Conservation (phyloP, 2,797 vertebrate species). For the Chelonia mydas region DNA sequence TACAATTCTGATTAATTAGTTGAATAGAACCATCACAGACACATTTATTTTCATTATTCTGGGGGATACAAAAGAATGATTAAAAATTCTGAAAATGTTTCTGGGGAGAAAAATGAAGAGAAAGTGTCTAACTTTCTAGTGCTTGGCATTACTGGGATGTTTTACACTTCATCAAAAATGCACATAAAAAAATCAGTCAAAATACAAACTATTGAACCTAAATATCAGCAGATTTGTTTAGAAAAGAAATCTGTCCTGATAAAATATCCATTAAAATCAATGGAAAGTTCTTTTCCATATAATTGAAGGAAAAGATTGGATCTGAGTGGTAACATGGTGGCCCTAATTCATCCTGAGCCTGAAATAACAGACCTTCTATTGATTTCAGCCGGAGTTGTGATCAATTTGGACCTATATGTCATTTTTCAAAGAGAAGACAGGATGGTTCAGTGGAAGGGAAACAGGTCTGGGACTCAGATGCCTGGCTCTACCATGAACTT, state of each 20-base stretch:
- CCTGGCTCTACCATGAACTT: accelerated
- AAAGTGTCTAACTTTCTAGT: not conserved
- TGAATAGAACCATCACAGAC: not conserved
- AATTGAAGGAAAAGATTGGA: not conserved
- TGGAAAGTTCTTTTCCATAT: not conserved
- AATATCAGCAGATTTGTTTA: not conserved
- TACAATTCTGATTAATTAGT: not conserved
- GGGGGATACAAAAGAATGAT: not conserved
- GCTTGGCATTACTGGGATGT: not conserved
- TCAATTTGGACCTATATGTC: no score
- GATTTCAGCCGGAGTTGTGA: no score
- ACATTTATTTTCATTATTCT: conserved; percentile 10
- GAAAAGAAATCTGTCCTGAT: not conserved
- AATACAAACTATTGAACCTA: not conserved
- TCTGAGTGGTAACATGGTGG: no score
- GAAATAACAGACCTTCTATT: no score
- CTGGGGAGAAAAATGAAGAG: not conserved
- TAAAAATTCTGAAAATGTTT: conserved; percentile 18
- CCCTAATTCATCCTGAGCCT: no score
- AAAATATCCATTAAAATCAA: not conserved
- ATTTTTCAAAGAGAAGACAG: not conserved
- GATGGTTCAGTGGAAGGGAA: accelerated
- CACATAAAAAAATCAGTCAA: not conserved
- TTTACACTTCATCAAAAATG: conserved; percentile 9
- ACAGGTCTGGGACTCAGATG: not conserved